Base-by-base conservation (phyloP, 2,797 vertebrate genomes). In the Enteromius viviparus region DNA sequence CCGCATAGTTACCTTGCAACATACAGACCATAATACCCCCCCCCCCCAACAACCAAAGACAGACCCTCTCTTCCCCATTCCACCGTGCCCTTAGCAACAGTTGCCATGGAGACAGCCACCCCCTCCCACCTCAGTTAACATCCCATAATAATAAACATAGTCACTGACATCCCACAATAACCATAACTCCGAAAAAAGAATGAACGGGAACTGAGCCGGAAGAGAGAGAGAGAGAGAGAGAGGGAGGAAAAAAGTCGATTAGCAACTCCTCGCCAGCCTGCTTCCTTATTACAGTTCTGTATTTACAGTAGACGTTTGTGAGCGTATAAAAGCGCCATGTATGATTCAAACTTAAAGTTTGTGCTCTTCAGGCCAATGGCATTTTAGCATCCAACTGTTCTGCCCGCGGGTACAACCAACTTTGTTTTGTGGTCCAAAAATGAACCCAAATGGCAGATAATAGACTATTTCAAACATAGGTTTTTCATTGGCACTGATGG, bases 1-100 rank as follows among this genome's bases (percentile, higher is more conserved):
- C 94, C 94, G 94, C 95, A 94, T 94, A 94, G 95, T 95, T 97
- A 96, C 96, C 96, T 96, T 94, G 95, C 95, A 95, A 96, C 95
- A 94, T 95, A 95, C 96, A 96, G 95, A 96, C 96, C 96, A 96
- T 96, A 95, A 95, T 95, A 95, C 87, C 93, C 93, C 92, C 89
- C 92, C 89, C 90, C 91, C 89, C 3, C 83, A 89, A 66, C 92
- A 88, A 88, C 86, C 78, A 66, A 76, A 83, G 84, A 86, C 88
- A 87, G 87, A 88, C 91, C 91, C 90, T 91, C 92, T 90, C 94
- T 93, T 93, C 94, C 94, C 94, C 93, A 94, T 95, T 94, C 94
- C 94, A 93, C 89, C 90, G 89, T 92, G 91, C 92, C 91, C 89
- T 91, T 94, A 92, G 94, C 92, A 95, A 95, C 94, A 87, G 93